Percentiles rank a stretch among this genome's conserved stretches.
Evolutionary conservation across 2,113 vertebrate species (phyloP).

Genomic region (Ardeotis arabs): DNA sequence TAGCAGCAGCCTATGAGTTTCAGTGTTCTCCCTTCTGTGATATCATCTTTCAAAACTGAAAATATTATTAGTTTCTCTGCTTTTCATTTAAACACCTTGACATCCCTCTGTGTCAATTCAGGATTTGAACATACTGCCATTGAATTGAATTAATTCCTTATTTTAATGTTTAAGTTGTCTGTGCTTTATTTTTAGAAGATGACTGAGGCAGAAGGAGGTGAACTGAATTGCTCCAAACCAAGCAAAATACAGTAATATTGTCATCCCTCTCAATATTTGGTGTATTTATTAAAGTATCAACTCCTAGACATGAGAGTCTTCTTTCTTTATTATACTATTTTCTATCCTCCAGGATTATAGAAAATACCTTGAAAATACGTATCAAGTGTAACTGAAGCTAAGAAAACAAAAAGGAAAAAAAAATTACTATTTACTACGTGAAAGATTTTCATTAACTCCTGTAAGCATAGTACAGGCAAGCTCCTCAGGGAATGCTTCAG

Average conservation of each 20-base stretch:
- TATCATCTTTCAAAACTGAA: neutral
- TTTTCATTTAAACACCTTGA: neutral
- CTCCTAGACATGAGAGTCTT: neutral
- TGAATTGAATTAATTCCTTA: neutral
- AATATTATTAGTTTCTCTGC: neutral
- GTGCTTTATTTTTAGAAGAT: neutral
- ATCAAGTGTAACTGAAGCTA: neutral
- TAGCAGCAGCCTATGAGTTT: neutral
- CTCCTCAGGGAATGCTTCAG: neutral
- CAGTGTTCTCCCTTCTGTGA: neutral
- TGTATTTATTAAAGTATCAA: neutral
- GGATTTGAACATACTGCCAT: neutral
- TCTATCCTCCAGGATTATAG: neutral
- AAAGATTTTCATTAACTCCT: neutral
- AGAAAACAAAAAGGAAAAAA: neutral
- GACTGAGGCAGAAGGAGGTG: neutral
- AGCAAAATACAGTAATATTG: neutral
- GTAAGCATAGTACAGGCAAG: neutral
- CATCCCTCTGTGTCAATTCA: neutral
- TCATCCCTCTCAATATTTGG: neutral
- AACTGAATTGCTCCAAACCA: neutral
- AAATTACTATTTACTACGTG: neutral
- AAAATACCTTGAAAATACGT: neutral
- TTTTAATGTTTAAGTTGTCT: neutral
- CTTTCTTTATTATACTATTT: neutral